phyloP scores from a whole-genome alignment of 2,797 vertebrate species.

The Crax fasciolata region DNA sequence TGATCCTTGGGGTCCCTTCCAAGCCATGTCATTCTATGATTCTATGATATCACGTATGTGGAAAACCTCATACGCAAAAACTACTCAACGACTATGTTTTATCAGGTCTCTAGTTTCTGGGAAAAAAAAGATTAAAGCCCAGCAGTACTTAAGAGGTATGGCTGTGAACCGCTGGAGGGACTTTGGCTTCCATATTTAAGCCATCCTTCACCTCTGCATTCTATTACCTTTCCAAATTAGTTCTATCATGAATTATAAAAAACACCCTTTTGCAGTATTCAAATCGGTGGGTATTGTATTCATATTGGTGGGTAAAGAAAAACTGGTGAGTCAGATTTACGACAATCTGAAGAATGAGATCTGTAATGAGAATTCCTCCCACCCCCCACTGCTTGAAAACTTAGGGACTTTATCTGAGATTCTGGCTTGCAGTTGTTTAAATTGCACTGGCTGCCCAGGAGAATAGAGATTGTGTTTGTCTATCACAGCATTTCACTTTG shows the following conservation, averaged over 20 bases:
- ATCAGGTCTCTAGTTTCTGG: neutral
- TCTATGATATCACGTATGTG: neutral
- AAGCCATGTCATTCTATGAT: too few species aligned
- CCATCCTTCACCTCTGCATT: neutral
- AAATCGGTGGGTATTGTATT: neutral
- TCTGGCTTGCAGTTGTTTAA: neutral
- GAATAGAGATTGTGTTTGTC: neutral
- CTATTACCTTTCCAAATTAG: neutral
- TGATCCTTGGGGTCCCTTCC: too few species aligned
- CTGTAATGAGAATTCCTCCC: fast-evolving
- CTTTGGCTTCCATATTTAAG: neutral
- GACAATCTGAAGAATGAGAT: neutral
- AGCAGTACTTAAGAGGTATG: neutral
- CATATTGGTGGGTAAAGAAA: neutral
- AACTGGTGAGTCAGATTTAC: neutral
- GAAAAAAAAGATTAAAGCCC: neutral
- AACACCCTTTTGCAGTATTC: neutral
- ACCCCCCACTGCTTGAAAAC: fast-evolving
- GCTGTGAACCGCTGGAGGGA: neutral
- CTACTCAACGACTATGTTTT: neutral
- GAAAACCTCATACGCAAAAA: neutral
- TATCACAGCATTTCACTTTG: neutral
- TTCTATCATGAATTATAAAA: neutral
- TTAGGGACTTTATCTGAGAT: neutral
- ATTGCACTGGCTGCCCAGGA: neutral